Evolutionary conservation across 2,113 vertebrate genomes (phyloP).

Genomic region (Myodes glareolus): DNA sequence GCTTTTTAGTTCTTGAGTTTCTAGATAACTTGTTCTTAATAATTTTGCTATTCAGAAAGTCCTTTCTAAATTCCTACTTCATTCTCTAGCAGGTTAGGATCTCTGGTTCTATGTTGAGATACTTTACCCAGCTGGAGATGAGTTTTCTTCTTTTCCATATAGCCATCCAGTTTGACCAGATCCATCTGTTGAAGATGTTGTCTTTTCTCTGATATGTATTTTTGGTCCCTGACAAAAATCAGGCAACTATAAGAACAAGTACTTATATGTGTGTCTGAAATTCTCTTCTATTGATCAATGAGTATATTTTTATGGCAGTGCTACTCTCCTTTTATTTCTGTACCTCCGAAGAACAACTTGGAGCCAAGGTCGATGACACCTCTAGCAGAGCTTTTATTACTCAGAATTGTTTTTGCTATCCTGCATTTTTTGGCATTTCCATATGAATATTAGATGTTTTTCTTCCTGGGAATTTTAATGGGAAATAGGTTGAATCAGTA

Average conservation of each 20-base stretch:
- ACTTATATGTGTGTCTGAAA: background rate
- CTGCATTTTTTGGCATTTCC: background rate
- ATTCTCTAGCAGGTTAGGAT: background rate
- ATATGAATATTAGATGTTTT: background rate
- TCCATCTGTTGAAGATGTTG: background rate
- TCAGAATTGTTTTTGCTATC: background rate
- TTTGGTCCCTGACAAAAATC: background rate
- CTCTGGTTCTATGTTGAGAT: background rate
- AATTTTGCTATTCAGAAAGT: background rate
- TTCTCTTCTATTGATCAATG: background rate
- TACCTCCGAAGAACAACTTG: background rate
- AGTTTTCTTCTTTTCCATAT: background rate
- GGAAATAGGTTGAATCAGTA: background rate
- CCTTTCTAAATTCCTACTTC: background rate
- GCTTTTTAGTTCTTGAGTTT: background rate
- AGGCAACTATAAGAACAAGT: background rate
- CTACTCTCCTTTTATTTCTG: background rate
- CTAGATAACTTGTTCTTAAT: background rate
- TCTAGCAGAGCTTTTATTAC: background rate
- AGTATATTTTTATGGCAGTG: background rate
- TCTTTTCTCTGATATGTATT: background rate
- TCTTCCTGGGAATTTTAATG: background rate
- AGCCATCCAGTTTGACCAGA: background rate
- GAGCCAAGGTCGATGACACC: too few relatives aligned
- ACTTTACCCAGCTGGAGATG: too few relatives aligned